Percentiles rank a stretch among this genome's conserved stretches.
phyloP scores from a whole-genome alignment of 2,888 invertebrate species.

The Dicyrtomina minuta region DNA sequence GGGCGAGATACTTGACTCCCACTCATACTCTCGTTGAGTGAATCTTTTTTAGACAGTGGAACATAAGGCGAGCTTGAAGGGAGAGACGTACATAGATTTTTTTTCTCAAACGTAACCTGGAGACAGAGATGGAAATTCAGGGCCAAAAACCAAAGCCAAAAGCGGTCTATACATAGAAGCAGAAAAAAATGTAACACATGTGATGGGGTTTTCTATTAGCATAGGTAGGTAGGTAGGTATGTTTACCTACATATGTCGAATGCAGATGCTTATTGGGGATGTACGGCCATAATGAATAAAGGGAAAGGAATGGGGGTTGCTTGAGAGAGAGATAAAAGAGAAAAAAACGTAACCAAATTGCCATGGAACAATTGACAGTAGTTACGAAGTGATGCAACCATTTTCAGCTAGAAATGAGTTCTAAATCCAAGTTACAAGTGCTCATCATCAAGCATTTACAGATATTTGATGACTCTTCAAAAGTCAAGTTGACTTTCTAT shows the following conservation, averaged over 20 bases:
- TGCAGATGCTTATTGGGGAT: too few relatives aligned
- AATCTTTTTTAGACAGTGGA: constrained; percentile 10
- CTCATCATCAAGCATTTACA: constrained; percentile 28
- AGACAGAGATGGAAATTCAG: not conserved
- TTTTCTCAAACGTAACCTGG: not conserved
- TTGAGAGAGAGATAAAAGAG: not conserved
- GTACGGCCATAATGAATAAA: too few relatives aligned
- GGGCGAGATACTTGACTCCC: constrained; percentile 9
- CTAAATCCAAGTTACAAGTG: constrained; percentile 25
- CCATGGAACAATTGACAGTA: constrained; percentile 19
- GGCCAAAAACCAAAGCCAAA: too few relatives aligned
- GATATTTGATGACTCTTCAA: constrained; percentile 31
- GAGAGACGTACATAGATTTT: too few relatives aligned
- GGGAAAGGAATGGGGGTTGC: not conserved
- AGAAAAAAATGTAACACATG: not conserved
- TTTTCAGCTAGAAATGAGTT: constrained; percentile 29
- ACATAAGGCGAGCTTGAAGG: too few relatives aligned
- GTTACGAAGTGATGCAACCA: constrained; percentile 13
- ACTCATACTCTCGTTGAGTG: constrained; percentile 12
- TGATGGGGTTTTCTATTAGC: too few relatives aligned
- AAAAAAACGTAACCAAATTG: constrained; percentile 8
- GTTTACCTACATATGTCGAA: too few relatives aligned
- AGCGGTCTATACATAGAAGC: too few relatives aligned
- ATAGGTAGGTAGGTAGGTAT: too few relatives aligned
- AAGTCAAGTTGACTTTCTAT: constrained; percentile 26